Percentiles rank a stretch among this genome's conserved stretches.
Conservation (phyloP, 2,888 invertebrate species). For the Nomada fucata region DNA sequence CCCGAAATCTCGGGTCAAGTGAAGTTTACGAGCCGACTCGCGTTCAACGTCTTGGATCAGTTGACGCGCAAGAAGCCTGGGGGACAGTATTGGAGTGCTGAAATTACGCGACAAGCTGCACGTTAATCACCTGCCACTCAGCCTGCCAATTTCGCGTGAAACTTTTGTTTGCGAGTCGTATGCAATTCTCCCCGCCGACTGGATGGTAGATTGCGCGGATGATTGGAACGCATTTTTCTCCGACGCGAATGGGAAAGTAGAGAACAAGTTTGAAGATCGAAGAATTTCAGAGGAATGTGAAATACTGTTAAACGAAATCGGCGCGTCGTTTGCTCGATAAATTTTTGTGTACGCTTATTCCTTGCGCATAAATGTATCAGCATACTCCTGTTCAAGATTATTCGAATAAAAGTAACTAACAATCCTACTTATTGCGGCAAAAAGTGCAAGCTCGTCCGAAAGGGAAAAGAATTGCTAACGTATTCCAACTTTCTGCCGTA, state of each 20-base stretch:
- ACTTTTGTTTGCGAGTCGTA: slow-evolving; percentile 6
- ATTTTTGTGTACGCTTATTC: no score
- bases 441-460: no score
- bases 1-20: slow-evolving; percentile 43
- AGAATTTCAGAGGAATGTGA: not conserved
- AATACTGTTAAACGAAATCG: no score
- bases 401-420: no score
- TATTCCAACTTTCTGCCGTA: no score
- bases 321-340: no score
- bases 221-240: not conserved
- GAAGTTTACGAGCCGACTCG: slow-evolving; percentile 49
- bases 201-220: not conserved
- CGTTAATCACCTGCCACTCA: not conserved
- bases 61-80: not conserved
- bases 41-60: not conserved
- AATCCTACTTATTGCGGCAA: no score
- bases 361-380: no score
- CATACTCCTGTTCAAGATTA: no score
- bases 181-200: not conserved
- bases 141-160: not conserved
- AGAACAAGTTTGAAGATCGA: not conserved
- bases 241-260: not conserved
- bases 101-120: not conserved
- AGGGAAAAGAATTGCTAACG: not conserved
- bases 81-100: not conserved